These are phyloP conservation scores for Thamnophis elegans DNA, from an alignment of 2,797 vertebrate genomes.

Conservation along the genomic window DNA sequence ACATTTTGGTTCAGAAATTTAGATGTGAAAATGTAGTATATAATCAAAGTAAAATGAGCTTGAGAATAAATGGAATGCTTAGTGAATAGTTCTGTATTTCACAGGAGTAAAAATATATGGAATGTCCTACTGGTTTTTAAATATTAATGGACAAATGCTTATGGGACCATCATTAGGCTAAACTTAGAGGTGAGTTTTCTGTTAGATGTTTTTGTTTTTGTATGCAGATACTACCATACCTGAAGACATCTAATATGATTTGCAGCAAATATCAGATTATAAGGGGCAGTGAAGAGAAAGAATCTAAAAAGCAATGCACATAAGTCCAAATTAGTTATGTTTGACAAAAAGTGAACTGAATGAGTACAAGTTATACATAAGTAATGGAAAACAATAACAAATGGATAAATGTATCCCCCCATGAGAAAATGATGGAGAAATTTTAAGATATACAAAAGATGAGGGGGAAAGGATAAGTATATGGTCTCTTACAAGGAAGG, in stretches of 20 bases:
- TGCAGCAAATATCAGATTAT: not conserved
- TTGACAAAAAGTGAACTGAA: not conserved
- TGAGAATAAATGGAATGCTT: not conserved
- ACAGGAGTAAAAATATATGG: not conserved
- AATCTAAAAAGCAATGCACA: not conserved
- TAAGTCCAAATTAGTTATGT: not conserved
- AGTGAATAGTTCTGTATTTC: not conserved
- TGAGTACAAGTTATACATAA: not conserved
- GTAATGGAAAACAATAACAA: not conserved
- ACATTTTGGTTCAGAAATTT: not conserved
- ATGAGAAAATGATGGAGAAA: not conserved
- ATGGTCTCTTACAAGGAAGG: not conserved
- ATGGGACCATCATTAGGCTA: not conserved
- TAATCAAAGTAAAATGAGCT: not conserved
- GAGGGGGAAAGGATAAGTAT: not conserved
- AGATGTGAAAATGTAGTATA: not conserved
- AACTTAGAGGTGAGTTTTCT: not conserved
- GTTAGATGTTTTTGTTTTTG: not conserved
- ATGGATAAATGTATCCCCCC: not conserved
- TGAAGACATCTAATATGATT: not conserved
- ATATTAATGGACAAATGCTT: not conserved
- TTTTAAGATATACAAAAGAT: not conserved
- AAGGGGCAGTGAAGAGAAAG: not conserved
- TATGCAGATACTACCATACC: not conserved
- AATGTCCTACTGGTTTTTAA: not conserved